Evolutionary conservation across 1,140 invertebrate genomes (phyloP).

Genomic region (Caenorhabditis inopinata): DNA sequence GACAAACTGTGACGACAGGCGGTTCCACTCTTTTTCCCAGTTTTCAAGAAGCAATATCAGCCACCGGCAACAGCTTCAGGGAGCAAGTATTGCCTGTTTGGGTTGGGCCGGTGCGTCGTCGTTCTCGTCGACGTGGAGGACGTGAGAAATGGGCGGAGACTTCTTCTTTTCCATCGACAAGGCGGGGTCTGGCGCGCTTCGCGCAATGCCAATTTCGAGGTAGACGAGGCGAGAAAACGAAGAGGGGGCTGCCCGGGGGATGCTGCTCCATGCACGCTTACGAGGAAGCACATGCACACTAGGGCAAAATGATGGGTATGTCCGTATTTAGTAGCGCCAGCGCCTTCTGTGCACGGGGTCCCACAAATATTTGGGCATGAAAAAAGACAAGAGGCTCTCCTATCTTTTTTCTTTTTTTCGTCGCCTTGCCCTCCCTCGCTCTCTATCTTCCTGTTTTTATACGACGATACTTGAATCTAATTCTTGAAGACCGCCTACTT

Average conservation of each 20-base stretch:
- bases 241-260: constrained; percentile 5
- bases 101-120: constrained; percentile 15
- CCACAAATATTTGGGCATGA: constrained; percentile 31
- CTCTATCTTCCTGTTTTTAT: neutral
- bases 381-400: constrained; percentile 8
- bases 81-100: constrained; percentile 32
- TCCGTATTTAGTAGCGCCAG: constrained; percentile 1
- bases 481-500: constrained; percentile 8
- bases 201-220: constrained; percentile 31
- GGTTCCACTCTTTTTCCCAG: neutral
- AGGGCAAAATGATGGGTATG: constrained; percentile 22
- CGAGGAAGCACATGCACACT: constrained; percentile 16
- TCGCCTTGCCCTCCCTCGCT: neutral
- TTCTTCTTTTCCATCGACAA: constrained; percentile 28
- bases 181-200: constrained; percentile 24
- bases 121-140: neutral
- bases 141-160: constrained; percentile 26
- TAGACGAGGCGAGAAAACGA: constrained; percentile 33
- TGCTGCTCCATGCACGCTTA: constrained; percentile 23
- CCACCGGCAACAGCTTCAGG: neutral
- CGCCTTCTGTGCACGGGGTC: constrained; percentile 24
- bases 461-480: constrained; percentile 22
- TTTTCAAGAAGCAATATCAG: neutral
- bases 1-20: constrained; percentile 1
- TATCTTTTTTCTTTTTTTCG: neutral